phyloP scores from a whole-genome alignment of 1,140 invertebrate genomes.

The Drosophila yakuba region DNA sequence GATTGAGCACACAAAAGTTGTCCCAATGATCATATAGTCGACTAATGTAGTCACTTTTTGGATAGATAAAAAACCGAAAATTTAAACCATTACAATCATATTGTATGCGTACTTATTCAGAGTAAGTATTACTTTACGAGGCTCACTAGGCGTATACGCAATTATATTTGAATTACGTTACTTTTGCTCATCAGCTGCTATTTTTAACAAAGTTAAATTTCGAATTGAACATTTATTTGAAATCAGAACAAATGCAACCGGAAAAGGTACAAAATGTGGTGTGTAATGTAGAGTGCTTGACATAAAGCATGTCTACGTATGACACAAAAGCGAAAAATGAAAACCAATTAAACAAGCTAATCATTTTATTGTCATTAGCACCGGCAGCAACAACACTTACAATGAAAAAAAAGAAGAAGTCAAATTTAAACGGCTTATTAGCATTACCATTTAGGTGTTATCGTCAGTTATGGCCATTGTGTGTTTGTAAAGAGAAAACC shows the following conservation, averaged over 20 bases:
- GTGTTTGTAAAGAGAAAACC: conserved; percentile 11
- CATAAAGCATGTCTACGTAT: conserved; percentile 32
- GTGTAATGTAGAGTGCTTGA: conserved; percentile 1
- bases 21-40: not conserved
- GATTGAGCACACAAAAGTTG: conserved; percentile 28
- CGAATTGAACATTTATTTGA: no score
- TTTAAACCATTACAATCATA: no score
- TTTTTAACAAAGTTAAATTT: no score
- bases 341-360: conserved; percentile 78
- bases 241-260: not conserved
- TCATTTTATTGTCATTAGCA: conserved; percentile 80
- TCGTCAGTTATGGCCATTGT: conserved; percentile 34
- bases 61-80: no score
- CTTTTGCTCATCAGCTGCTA: no score
- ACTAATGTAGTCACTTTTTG: not conserved
- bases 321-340: conserved; percentile 69
- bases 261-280: not conserved
- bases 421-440: conserved; percentile 77
- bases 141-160: no score
- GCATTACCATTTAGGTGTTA: conserved; percentile 73
- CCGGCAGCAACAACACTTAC: conserved; percentile 9
- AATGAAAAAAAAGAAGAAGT: conserved; percentile 30
- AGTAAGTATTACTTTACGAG: no score
- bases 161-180: no score
- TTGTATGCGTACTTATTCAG: no score